Evolutionary conservation across 2,888 invertebrate genomes (phyloP).

Genomic region (Plusia festucae): DNA sequence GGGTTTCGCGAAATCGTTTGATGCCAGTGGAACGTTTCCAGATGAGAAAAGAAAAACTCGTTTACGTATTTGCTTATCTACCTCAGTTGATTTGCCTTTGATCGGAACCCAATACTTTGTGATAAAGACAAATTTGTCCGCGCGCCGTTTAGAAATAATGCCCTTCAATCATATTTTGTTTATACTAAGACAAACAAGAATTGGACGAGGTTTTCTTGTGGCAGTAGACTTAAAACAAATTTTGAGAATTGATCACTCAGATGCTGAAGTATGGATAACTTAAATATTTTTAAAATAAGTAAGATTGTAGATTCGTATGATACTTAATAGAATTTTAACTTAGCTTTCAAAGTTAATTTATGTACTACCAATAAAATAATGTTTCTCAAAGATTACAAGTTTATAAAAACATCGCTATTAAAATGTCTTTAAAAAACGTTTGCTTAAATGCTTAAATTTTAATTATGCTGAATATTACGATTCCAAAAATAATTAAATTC

Average conservation of each 20-base stretch:
- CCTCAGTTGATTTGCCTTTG: conserved; percentile 38
- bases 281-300: no score
- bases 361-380: no score
- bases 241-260: background rate
- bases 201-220: conserved; percentile 51
- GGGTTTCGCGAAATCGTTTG: conserved; percentile 28
- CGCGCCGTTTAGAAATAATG: conserved; percentile 30
- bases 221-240: background rate
- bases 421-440: no score
- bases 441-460: no score
- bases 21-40: conserved; percentile 20
- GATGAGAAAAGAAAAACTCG: conserved; percentile 32
- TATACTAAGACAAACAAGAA: conserved; percentile 36
- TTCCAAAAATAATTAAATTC: no score
- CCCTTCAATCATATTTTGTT: conserved; percentile 7
- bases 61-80: conserved; percentile 42
- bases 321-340: no score
- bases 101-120: conserved; percentile 41
- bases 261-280: background rate
- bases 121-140: conserved; percentile 14
- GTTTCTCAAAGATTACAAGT: no score
- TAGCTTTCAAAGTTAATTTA: no score
- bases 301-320: no score
- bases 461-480: no score
- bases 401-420: no score